Percentiles rank a stretch among this genome's conserved stretches.
phyloP scores from a whole-genome alignment of 2,113 vertebrate species.

The Dipodomys spectabilis region DNA sequence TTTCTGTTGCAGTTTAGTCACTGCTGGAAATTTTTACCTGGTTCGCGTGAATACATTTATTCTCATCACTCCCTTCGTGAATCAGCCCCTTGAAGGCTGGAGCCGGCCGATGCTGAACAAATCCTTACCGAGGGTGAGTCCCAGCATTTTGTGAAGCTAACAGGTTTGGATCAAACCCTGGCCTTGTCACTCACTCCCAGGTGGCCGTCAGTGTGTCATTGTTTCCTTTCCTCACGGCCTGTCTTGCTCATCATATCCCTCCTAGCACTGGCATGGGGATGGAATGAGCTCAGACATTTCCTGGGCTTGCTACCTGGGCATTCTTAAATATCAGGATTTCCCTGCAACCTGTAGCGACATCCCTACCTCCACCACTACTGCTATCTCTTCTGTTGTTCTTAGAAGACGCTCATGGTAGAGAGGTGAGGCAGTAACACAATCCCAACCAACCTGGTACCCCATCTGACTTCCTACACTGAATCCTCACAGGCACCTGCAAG shows the following conservation, averaged over 20 bases:
- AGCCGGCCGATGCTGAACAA: too few relatives aligned
- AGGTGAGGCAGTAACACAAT: background rate
- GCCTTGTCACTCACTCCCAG: background rate
- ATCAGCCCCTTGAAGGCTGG: too few relatives aligned
- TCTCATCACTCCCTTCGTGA: too few relatives aligned
- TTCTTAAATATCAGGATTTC: background rate
- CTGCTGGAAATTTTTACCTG: too few relatives aligned
- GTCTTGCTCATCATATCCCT: background rate
- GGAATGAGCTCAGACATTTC: background rate
- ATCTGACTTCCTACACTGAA: background rate
- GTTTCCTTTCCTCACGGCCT: background rate
- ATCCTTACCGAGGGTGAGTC: too few relatives aligned
- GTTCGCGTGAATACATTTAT: too few relatives aligned
- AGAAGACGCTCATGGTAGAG: background rate
- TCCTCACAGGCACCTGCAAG: background rate
- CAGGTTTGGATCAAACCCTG: background rate
- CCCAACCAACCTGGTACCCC: accelerated
- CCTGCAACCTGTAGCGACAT: background rate
- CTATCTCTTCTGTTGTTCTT: background rate
- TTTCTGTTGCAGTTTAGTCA: too few relatives aligned
- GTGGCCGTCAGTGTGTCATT: background rate
- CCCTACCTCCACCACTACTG: too few relatives aligned
- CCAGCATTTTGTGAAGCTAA: too few relatives aligned
- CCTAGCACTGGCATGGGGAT: background rate
- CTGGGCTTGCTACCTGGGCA: background rate